Percentiles rank a stretch among this genome's conserved stretches.
phyloP scores from a whole-genome alignment of 2,797 vertebrate species.

The Graptemys geographica region DNA sequence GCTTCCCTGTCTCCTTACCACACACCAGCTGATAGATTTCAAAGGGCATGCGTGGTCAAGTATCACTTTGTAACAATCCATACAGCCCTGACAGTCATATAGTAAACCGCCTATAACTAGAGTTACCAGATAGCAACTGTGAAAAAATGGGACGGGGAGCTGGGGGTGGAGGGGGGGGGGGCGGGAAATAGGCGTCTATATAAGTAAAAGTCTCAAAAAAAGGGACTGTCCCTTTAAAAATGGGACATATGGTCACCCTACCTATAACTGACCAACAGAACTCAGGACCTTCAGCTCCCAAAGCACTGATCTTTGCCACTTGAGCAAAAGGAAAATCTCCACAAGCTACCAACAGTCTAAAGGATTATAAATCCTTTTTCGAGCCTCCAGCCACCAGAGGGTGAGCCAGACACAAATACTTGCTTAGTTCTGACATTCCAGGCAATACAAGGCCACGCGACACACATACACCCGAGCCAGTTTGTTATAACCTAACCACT shows the following conservation, averaged over 20 bases:
- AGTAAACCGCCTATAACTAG: accelerated
- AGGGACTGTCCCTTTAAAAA: too few species aligned
- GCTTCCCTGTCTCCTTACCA: background rate
- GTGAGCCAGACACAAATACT: constrained; percentile 47
- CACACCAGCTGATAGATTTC: background rate
- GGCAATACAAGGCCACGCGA: background rate
- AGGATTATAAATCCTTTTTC: constrained; percentile 55
- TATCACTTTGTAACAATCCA: accelerated
- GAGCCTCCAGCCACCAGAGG: constrained; percentile 20
- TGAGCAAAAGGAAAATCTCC: constrained; percentile 25
- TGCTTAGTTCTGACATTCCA: constrained; percentile 35
- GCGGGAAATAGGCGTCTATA: too few species aligned
- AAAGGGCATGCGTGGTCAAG: background rate
- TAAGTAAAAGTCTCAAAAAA: too few species aligned
- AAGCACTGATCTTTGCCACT: constrained; percentile 22
- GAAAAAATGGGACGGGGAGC: too few species aligned
- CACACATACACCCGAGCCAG: background rate
- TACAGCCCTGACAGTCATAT: accelerated
- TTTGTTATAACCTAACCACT: background rate
- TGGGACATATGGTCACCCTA: too few species aligned
- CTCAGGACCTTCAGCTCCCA: background rate
- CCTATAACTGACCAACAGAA: background rate
- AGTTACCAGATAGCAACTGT: too few species aligned
- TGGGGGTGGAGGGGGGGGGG: too few species aligned
- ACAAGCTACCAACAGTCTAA: constrained; percentile 20